These are phyloP conservation scores for Oncorhynchus tshawytscha DNA, from an alignment of 2,113 vertebrate genomes.

Conservation along the genomic window DNA sequence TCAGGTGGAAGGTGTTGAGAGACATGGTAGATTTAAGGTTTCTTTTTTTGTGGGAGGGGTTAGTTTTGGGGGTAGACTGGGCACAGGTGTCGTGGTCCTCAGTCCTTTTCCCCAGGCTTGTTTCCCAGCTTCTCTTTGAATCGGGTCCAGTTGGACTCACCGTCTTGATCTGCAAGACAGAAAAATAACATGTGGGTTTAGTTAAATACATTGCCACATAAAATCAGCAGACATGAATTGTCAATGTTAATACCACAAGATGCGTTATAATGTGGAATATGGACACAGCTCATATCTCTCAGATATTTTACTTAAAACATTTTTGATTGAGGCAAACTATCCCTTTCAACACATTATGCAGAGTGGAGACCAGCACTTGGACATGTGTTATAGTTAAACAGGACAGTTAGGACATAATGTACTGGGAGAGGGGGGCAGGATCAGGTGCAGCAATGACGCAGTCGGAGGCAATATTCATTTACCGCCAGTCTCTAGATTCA, in stretches of 20 bases:
- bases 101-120: neutral
- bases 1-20: slow-evolving; percentile 71
- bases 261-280: neutral
- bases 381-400: neutral
- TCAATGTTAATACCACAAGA: neutral
- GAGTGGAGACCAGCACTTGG: neutral
- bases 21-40: slow-evolving; percentile 58
- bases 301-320: too few species aligned
- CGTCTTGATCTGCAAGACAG: slow-evolving; percentile 48
- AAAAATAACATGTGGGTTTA: neutral
- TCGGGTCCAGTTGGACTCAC: slow-evolving; percentile 49
- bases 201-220: neutral
- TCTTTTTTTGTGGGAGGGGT: neutral
- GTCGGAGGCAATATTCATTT: slow-evolving; percentile 40
- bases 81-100: slow-evolving; percentile 26
- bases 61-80: neutral
- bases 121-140: slow-evolving; percentile 36
- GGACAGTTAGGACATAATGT: slow-evolving; percentile 22
- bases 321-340: too few species aligned
- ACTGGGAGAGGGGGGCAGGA: slow-evolving; percentile 6
- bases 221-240: neutral
- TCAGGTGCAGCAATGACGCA: slow-evolving; percentile 50
- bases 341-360: too few species aligned
- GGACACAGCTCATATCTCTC: too few species aligned
- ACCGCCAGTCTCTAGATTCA: neutral